phyloP scores from a whole-genome alignment of 1,140 invertebrate species.

The Tetragnatha versicolor region DNA sequence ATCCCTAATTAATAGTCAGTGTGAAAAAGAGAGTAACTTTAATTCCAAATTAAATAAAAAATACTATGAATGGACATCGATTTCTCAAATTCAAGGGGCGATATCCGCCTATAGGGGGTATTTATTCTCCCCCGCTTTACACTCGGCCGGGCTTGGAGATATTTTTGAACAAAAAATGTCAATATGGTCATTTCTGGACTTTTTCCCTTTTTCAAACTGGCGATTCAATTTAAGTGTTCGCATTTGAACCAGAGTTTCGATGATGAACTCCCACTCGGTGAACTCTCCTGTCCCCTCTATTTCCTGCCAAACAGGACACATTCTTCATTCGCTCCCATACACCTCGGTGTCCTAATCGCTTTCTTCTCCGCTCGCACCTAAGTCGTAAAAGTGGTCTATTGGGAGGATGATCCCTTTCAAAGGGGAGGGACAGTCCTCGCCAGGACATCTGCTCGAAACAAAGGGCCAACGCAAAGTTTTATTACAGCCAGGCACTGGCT shows the following conservation, averaged over 20 bases:
- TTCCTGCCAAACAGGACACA: background rate
- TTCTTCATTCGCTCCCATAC: background rate
- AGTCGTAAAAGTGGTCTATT: conserved; percentile 26
- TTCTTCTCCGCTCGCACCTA: background rate
- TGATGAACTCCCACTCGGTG: background rate
- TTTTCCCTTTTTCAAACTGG: no score
- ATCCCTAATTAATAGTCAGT: no score
- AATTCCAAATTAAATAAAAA: no score
- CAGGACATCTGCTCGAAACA: conserved; percentile 44
- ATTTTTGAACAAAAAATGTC: background rate
- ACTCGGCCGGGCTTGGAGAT: no score
- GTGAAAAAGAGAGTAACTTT: no score
- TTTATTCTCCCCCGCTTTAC: background rate
- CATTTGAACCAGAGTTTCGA: background rate
- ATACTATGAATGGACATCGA: no score
- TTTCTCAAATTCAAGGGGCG: no score
- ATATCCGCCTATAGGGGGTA: no score
- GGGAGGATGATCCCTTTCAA: background rate
- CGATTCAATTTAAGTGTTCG: background rate
- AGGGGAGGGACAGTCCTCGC: conserved; percentile 6
- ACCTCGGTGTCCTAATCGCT: background rate
- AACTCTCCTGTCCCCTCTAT: background rate
- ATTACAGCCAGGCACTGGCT: no score
- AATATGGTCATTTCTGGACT: no score
- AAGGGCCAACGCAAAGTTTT: conserved; percentile 1